Conservation (phyloP, 2,797 vertebrate genomes). For the Danio aesculapii region DNA sequence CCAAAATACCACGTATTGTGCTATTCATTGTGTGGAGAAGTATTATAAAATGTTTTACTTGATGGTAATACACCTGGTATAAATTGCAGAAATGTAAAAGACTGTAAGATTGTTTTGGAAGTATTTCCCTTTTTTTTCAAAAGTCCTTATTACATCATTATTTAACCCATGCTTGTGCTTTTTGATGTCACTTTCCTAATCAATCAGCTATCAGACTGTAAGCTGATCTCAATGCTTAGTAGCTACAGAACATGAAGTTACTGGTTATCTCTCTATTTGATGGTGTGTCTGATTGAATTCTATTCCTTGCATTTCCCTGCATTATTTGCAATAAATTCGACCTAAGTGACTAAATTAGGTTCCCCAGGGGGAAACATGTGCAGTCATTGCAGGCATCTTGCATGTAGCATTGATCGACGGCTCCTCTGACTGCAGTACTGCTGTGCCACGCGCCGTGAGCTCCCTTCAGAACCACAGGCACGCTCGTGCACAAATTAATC, state of each 20-base stretch:
- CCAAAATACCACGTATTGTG: neutral
- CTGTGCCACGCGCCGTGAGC: slow-evolving; percentile 55
- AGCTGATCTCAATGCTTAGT: neutral
- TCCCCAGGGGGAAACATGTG: slow-evolving; percentile 51
- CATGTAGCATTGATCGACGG: slow-evolving; percentile 63
- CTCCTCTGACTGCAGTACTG: slow-evolving; percentile 55
- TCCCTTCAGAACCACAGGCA: slow-evolving; percentile 26
- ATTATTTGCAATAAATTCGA: slow-evolving; percentile 28
- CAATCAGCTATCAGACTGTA: neutral
- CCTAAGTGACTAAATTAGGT: slow-evolving; percentile 23
- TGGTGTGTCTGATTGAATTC: neutral
- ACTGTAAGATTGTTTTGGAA: neutral
- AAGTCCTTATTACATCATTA: neutral
- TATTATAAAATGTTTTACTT: neutral
- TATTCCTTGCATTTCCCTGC: neutral
- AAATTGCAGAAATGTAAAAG: neutral
- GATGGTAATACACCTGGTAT: neutral
- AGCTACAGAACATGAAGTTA: neutral
- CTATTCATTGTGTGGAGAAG: neutral
- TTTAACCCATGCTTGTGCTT: neutral
- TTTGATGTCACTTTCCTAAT: too few species aligned
- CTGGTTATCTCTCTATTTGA: slow-evolving; percentile 2
- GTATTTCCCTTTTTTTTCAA: neutral
- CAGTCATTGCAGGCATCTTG: slow-evolving; percentile 55
- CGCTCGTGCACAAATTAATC: slow-evolving; percentile 57